Evolutionary conservation across 2,888 invertebrate genomes (phyloP), one percentile per base, ranked within the genome.

Genomic region (Phanerotoma sp.): DNA sequence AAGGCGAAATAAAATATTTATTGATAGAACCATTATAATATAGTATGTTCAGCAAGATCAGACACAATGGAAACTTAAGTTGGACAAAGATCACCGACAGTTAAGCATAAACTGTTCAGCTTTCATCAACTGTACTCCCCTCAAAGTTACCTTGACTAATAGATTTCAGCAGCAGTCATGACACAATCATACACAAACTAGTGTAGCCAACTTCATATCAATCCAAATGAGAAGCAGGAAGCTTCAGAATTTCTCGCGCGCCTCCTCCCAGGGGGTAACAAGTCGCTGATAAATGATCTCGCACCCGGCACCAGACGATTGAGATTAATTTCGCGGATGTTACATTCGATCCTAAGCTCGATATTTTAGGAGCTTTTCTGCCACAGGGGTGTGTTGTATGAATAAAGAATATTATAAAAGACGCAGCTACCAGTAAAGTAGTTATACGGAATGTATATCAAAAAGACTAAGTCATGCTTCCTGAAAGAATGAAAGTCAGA

Each of bases 221-320:
- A 73, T 71, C 64, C 66, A 35, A 15, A 35, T n/a, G 13, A 5
- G 13, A 15, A 35, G 35, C 4, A 35, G 18, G 20, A 13, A 35
- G 35, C 16, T 56, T 52, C 51, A 56, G 44, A n/a, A n/a, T n/a
- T 51, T 58, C 62, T 64, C 44, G 21, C 59, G 57, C 55, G n/a
- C n/a, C n/a, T n/a, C n/a, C 56, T 44, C 51, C 58, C 54, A 13
- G 50, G 21, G 54, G 66, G 61, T 68, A 75, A 72, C 71, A 62
- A 69, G 67, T 65, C 64, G 30, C 66, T 76, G 76, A 77, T 74
- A 74, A 77, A 77, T 77, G 75, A 77, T 68, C 63, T 56, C 59
- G 54, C 57, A 61, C 62, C 60, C 67, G 20, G 30, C 30, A 30
- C 28, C 30, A 41, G 62, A 68, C 70, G 69, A 75, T 74, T 73